phyloP scores from a whole-genome alignment of 2,888 invertebrate species.

The Hemaris fuciformis region DNA sequence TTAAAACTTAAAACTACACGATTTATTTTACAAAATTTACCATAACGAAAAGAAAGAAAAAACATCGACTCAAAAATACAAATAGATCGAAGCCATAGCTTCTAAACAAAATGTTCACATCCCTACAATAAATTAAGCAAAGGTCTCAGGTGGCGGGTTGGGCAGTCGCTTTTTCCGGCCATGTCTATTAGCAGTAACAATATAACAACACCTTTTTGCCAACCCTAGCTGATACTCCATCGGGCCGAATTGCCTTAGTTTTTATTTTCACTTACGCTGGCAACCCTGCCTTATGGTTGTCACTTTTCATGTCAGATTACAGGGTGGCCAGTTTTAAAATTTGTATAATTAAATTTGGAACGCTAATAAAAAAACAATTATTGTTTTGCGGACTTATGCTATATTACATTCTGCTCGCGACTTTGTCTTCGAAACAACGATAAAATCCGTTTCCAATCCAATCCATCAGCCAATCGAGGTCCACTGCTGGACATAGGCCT shows the following conservation, averaged over 20 bases:
- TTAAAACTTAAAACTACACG: too few species aligned
- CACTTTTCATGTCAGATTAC: slow-evolving; percentile 5
- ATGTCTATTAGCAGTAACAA: slow-evolving; percentile 47
- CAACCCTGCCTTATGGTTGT: slow-evolving; percentile 1
- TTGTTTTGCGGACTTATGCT: too few species aligned
- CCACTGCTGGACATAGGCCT: too few species aligned
- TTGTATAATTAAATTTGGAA: too few species aligned
- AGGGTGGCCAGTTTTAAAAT: slow-evolving; percentile 14
- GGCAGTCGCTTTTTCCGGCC: slow-evolving; percentile 8
- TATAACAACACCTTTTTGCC: slow-evolving; percentile 44
- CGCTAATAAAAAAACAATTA: too few species aligned
- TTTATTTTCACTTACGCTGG: neutral
- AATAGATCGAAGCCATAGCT: neutral
- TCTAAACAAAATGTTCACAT: neutral
- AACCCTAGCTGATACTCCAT: slow-evolving; percentile 22
- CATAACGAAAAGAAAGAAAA: too few species aligned
- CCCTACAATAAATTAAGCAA: neutral
- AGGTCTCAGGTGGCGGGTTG: neutral
- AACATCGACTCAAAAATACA: neutral
- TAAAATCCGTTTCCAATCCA: too few species aligned
- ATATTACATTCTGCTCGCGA: too few species aligned
- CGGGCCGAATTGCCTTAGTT: slow-evolving; percentile 30
- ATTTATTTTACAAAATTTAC: too few species aligned
- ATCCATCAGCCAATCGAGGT: too few species aligned
- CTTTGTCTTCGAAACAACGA: too few species aligned